Base-by-base conservation (phyloP, 23 tunicate genomes). In the Halocynthia roretzi region DNA sequence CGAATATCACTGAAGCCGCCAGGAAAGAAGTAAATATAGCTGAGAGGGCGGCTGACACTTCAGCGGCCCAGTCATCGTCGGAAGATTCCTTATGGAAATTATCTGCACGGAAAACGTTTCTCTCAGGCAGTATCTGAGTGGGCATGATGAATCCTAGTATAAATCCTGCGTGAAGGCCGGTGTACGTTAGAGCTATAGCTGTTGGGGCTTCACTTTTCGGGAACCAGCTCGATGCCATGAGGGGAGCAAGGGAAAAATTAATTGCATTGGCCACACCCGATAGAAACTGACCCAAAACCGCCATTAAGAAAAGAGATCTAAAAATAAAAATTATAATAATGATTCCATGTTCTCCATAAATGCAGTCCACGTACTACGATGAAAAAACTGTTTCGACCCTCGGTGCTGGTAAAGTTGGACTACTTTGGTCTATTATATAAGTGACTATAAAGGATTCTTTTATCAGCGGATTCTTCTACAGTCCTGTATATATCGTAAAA, bases 251-350 rank as follows among this genome's bases (percentile, higher is more conserved):
- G 19, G 62, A 52, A 10, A 20, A 74, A 54, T 54, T 74, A 44
- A 74, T 74, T 9, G 78, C 78, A 56, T 56, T 52, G 19, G 56
- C 78, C n/a, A 18, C 56, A 17, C 78, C 78, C 15, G 78, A 52
- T 4, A 74, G 56, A 8, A 54, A 17, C 21, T 74, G 78, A 17
- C 78, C 78, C 40, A 74, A 2, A n/a, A 74, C 56, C 20, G 62
- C 62, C 63, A 74, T 54, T 14, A 48, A 44, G 31, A 74, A 54
- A 50, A 53, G 40, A 10, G 55, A 7, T 8, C 62, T 54, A 64
- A 8, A 54, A 54, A 65, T 31, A 31, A 31, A 31, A 31, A 31
- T 31, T 0, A 31, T 31, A 31, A 31, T 31, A 31, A 31, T 31
- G 44, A 31, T 31, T 31, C 44, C 44, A 31, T 31, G 44, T 31